phyloP scores from a whole-genome alignment of 2,888 invertebrate genomes.

The Sphecodes monilicornis region DNA sequence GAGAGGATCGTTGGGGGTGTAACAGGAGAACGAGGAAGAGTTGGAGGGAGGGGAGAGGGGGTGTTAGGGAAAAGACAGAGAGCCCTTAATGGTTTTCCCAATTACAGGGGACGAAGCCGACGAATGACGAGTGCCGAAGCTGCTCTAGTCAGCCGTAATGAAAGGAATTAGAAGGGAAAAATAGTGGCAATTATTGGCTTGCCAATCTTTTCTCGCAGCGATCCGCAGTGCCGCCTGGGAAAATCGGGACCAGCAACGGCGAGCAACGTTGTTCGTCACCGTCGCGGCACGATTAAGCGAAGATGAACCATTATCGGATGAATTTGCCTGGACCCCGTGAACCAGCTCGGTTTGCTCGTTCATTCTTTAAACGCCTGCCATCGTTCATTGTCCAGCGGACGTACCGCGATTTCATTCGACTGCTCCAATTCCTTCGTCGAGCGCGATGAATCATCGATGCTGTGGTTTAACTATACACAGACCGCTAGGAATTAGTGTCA shows the following conservation, averaged over 20 bases:
- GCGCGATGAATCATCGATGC: constrained; percentile 2
- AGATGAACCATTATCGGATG: constrained; percentile 54
- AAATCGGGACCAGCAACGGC: constrained; percentile 3
- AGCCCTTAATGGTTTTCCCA: constrained; percentile 75
- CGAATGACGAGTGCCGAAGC: constrained; percentile 65
- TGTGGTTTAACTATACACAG: background rate
- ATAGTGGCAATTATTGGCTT: constrained; percentile 76
- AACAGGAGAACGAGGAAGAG: constrained; percentile 25
- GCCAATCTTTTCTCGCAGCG: constrained; percentile 47
- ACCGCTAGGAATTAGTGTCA: background rate
- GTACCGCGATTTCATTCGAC: constrained; percentile 20
- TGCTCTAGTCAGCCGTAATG: constrained; percentile 72
- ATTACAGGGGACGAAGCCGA: constrained; percentile 65
- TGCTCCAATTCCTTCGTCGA: background rate
- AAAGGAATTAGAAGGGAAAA: constrained; percentile 77
- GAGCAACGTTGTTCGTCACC: constrained; percentile 32
- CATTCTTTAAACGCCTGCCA: constrained; percentile 28
- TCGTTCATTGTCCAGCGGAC: constrained; percentile 24
- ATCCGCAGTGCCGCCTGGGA: background rate
- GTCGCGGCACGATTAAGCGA: constrained; percentile 35
- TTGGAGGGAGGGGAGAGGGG: background rate
- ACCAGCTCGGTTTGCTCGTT: constrained; percentile 21
- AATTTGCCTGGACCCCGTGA: constrained; percentile 36
- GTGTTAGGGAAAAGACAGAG: constrained; percentile 27
- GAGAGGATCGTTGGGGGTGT: constrained; percentile 14